Conservation (phyloP, 1,140 invertebrate genomes). For the Micrasema longulum region DNA sequence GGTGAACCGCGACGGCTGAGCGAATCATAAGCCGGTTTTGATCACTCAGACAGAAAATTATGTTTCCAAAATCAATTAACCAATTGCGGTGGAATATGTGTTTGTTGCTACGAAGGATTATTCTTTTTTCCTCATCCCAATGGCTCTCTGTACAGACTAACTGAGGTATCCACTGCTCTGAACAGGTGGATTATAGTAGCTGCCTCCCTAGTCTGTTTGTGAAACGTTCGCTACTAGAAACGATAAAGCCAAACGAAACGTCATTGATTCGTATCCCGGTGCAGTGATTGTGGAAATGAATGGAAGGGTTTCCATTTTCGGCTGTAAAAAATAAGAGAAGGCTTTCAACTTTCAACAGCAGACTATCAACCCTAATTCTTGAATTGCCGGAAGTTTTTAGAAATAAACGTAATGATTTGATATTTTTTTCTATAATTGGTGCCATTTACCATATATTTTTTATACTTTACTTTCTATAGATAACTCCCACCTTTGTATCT, state of each 20-base stretch:
- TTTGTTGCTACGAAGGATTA: conserved; percentile 44
- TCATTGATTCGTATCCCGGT: conserved; percentile 22
- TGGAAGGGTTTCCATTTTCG: not conserved
- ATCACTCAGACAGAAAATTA: conserved; percentile 54
- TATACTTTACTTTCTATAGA: too few species aligned
- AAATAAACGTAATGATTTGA: too few species aligned
- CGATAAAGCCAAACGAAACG: conserved; percentile 40
- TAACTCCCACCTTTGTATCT: too few species aligned
- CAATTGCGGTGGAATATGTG: conserved; percentile 46
- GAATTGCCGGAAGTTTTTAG: too few species aligned
- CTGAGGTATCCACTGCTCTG: too few species aligned
- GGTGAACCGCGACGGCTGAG: conserved; percentile 25
- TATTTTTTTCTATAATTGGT: too few species aligned
- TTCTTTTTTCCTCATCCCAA: conserved; percentile 39
- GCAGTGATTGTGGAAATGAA: too few species aligned
- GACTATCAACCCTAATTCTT: too few species aligned
- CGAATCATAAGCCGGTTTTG: conserved; percentile 45
- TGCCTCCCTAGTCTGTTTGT: conserved; percentile 7
- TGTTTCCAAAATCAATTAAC: conserved; percentile 55
- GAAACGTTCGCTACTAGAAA: conserved; percentile 26
- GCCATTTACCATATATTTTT: too few species aligned
- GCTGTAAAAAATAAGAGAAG: not conserved
- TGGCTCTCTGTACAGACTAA: conserved; percentile 4
- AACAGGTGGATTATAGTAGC: too few species aligned
- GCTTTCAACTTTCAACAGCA: not conserved